These are phyloP conservation scores for Pelecanoides urinatrix DNA, from an alignment of 2,113 vertebrate genomes.

Conservation along the genomic window DNA sequence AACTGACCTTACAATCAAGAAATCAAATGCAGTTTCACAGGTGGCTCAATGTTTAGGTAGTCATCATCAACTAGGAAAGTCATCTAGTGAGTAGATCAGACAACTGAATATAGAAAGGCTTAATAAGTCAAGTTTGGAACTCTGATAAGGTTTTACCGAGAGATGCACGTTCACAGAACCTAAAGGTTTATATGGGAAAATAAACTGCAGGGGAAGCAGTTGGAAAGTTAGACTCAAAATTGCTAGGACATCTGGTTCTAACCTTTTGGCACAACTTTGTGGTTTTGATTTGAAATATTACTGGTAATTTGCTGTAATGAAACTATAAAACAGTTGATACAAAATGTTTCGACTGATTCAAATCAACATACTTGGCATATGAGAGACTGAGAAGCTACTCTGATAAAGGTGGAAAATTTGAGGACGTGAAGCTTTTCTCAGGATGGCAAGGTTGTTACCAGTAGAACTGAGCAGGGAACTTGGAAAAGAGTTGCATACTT, in stretches of 20 bases:
- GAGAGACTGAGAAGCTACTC: not conserved
- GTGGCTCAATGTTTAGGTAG: not conserved
- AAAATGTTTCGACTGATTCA: not conserved
- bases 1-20: not conserved
- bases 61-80: not conserved
- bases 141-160: not conserved
- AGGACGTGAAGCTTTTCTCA: not conserved
- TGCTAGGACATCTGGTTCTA: constrained; percentile 7
- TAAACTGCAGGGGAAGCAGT: not conserved
- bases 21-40: not conserved
- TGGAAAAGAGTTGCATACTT: not conserved
- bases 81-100: not conserved
- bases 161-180: not conserved
- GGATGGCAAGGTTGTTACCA: not conserved
- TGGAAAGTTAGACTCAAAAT: not conserved
- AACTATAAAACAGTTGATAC: not conserved
- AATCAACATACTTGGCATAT: not conserved
- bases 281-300: not conserved
- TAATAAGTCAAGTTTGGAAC: not conserved
- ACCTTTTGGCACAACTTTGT: not conserved
- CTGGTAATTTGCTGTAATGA: constrained; percentile 1
- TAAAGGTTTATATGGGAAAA: not conserved
- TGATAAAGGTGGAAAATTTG: not conserved
- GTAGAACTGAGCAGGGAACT: not conserved
- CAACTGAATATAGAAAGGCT: not conserved